Percentiles rank a stretch among this genome's conserved stretches.
phyloP scores from a whole-genome alignment of 2,888 invertebrate species.

The Nowickia ferox region DNA sequence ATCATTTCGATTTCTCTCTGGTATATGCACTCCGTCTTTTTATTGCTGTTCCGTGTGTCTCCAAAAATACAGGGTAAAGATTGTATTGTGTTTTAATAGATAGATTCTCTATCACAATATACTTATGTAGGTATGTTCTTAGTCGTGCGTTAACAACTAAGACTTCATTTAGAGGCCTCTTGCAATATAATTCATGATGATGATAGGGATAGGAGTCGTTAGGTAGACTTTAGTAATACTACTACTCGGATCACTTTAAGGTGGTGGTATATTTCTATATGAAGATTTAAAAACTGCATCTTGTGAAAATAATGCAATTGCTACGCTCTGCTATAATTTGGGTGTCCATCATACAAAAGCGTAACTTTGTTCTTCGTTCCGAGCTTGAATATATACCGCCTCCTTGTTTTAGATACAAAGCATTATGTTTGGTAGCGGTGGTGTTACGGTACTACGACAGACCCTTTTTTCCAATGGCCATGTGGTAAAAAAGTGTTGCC shows the following conservation, averaged over 20 bases:
- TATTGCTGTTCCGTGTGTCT: constrained; percentile 72
- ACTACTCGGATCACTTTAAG: constrained; percentile 61
- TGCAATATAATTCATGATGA: constrained; percentile 81
- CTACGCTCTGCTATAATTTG: constrained; percentile 67
- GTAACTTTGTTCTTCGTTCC: constrained; percentile 65
- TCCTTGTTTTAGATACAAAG: constrained; percentile 60
- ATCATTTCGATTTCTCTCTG: constrained; percentile 48
- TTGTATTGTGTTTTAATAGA: constrained; percentile 50
- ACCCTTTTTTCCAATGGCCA: constrained; percentile 74
- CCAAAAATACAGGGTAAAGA: constrained; percentile 68
- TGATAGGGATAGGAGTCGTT: constrained; percentile 81
- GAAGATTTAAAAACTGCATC: constrained; percentile 67
- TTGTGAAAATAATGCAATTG: constrained; percentile 64
- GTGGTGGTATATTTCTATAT: constrained; percentile 68
- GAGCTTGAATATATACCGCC: constrained; percentile 72
- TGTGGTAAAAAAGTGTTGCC: constrained; percentile 75
- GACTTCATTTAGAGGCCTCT: constrained; percentile 82
- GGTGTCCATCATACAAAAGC: constrained; percentile 69
- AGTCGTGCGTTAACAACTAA: constrained; percentile 62
- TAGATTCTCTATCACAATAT: constrained; percentile 23
- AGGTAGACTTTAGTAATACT: constrained; percentile 36
- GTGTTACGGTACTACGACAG: constrained; percentile 72
- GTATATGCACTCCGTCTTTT: constrained; percentile 66
- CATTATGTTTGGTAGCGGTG: constrained; percentile 65
- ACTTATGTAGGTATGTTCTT: constrained; percentile 52